These are phyloP conservation scores for Rhopalosiphum nymphaeae DNA, from an alignment of 2,888 invertebrate species.

Conservation along the genomic window DNA sequence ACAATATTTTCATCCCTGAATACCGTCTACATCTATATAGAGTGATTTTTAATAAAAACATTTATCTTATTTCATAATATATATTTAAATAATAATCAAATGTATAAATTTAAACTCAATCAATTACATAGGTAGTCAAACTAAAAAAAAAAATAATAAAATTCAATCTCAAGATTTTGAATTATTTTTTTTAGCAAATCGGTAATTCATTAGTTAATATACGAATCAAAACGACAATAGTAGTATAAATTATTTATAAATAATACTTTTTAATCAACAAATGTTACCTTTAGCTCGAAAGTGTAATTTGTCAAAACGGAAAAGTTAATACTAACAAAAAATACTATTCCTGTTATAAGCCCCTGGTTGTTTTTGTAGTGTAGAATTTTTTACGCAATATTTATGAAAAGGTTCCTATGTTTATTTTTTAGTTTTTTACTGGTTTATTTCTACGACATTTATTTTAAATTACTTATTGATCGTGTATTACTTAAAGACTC, in stretches of 20 bases:
- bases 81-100: not conserved
- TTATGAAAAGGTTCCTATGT: not conserved
- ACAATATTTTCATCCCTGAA: not conserved
- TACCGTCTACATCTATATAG: not conserved
- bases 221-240: not conserved
- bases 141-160: not conserved
- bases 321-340: not conserved
- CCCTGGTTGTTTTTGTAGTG: not conserved
- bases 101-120: not conserved
- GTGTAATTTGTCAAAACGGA: not conserved
- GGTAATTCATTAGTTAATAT: not conserved
- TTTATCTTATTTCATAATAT: not conserved
- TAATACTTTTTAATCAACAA: not conserved
- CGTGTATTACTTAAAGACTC: not conserved
- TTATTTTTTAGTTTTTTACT: not conserved
- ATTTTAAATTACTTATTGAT: not conserved
- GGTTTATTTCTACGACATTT: not conserved
- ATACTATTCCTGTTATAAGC: not conserved
- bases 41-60: not conserved
- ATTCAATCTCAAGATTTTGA: not conserved
- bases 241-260: not conserved
- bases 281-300: not conserved
- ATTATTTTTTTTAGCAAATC: not conserved
- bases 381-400: not conserved
- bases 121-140: not conserved